Evolutionary conservation across 2,888 invertebrate species (phyloP).

Genomic region (Eretmocerus hayati): DNA sequence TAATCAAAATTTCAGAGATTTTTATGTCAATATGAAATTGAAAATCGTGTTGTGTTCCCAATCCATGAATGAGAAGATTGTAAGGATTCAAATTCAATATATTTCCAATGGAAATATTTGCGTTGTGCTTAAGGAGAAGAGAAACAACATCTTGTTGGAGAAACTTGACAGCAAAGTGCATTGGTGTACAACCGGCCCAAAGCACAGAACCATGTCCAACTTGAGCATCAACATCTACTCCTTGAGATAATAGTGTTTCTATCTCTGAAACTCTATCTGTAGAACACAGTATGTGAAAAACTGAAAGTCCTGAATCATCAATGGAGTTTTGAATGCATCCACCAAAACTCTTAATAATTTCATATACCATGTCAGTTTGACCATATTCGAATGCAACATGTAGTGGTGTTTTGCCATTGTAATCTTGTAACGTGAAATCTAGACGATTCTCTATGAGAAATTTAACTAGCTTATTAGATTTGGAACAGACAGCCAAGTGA

Average conservation of each 20-base stretch:
- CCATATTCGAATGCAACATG: conserved; percentile 11
- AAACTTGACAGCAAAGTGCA: conserved; percentile 7
- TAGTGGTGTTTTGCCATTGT: conserved; percentile 1
- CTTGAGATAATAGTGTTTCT: background rate
- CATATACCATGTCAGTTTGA: background rate
- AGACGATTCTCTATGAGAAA: background rate
- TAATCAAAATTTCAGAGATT: no score
- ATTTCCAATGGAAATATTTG: no score
- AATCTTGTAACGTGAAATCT: background rate
- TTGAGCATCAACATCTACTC: background rate
- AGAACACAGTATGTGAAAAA: conserved; percentile 5
- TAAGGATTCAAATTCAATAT: no score
- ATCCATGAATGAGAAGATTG: no score
- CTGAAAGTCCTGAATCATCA: conserved; percentile 1
- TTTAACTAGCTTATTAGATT: background rate
- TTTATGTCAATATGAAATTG: no score
- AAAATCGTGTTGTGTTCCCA: no score
- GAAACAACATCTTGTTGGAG: background rate
- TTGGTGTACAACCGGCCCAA: background rate
- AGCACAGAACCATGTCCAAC: background rate
- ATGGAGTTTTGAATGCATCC: background rate
- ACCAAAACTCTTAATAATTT: background rate
- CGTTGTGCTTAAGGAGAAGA: background rate
- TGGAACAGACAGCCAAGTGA: conserved; percentile 1
- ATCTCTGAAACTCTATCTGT: background rate